Percentiles rank a stretch among this genome's conserved stretches.
These are phyloP conservation scores for Buphagus erythrorhynchus DNA, from an alignment of 2,797 vertebrate species.

Conservation along the genomic window DNA sequence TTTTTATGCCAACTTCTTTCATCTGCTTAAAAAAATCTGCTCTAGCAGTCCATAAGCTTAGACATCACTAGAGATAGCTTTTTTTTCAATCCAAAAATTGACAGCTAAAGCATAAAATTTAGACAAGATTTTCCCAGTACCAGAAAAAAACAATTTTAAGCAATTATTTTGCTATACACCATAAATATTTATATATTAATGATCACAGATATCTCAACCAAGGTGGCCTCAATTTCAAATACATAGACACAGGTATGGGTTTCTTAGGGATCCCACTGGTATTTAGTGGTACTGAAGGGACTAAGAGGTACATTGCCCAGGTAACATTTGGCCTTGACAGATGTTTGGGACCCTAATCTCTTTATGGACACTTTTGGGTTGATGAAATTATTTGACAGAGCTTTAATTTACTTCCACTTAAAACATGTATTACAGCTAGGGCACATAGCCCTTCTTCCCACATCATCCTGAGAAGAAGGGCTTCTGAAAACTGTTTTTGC, in stretches of 20 bases:
- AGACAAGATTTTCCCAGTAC: not conserved
- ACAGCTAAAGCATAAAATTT: not conserved
- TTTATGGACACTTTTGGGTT: not conserved
- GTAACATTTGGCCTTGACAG: not conserved
- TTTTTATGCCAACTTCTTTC: not conserved
- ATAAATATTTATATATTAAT: not conserved
- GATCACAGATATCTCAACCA: not conserved
- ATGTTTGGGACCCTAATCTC: not conserved
- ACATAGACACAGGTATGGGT: not conserved
- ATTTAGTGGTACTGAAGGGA: not conserved
- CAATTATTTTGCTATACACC: not conserved
- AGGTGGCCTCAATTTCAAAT: not conserved
- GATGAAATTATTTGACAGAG: not conserved
- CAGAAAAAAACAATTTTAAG: not conserved
- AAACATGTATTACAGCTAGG: not conserved
- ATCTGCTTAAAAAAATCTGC: not conserved
- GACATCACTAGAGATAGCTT: not conserved
- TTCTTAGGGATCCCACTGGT: not conserved
- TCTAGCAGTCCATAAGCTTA: not conserved
- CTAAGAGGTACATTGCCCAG: not conserved
- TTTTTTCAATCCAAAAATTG: not conserved
- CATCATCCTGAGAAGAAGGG: not conserved
- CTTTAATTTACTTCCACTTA: not conserved
- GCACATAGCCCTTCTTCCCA: not conserved
- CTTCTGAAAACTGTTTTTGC: not conserved